Evolutionary conservation across 2,888 invertebrate genomes (phyloP), one percentile per base, ranked within the genome.

Genomic region (Pelosia muscerda): DNA sequence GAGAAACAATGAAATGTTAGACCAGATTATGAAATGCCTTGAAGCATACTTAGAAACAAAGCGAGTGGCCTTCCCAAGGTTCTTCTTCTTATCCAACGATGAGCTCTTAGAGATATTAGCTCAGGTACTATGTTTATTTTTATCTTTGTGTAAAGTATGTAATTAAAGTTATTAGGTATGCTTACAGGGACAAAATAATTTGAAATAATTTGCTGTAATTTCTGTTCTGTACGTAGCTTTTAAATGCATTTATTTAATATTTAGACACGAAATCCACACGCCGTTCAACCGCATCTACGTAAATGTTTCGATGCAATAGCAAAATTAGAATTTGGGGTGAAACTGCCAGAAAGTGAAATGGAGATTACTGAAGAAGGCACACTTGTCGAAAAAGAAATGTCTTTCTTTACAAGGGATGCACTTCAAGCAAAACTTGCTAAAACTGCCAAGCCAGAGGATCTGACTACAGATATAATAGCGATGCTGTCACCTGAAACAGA

Each of bases 401-500:
- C 95, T 0, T 93, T 94, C 56, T 82, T 87, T 19, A 92, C 93
- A 0, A 86, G 90, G 74, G 93, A 91, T 74, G 88, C 84, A 78
- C 75, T 95, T 42, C 95, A 95, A 73, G 95, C 94, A 0, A 89
- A 88, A 57, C 82, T 94, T 5, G 92, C 92, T 0, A 91, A 90
- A 72, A 87, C 88, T 1, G 93, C 93, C 2, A 89, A 86, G 58
- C 88, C 89, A 0, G 93, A 95, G 31, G 94, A 96, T 34, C 85
- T 97, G 19, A 98, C 97, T 0, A 98, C 97, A 15, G 98, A 98
- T 84, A 98, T 98, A 38, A 87, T 97, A 25, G 98, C 98, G 0
- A 98, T 98, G 97, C 95, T 98, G 3, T 98, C 98, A 15, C 98
- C 98, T 0, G 98, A 98, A 92, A 97, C 97, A 23, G 98, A 98